These are phyloP conservation scores for Procambarus virginalis DNA, from an alignment of 1,140 invertebrate species.

Conservation along the genomic window DNA sequence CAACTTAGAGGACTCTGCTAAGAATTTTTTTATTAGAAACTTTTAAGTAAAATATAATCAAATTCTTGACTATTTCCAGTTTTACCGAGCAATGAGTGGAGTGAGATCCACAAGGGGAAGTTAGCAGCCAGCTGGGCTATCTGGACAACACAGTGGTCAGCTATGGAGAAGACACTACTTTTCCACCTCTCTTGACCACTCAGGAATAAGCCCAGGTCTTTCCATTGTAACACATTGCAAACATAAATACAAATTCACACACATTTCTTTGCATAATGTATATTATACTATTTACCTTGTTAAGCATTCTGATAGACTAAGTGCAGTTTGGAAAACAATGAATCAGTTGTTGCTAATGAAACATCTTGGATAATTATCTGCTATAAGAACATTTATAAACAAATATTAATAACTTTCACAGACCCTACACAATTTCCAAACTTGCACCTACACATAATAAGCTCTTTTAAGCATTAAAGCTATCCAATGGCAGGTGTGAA, in stretches of 20 bases:
- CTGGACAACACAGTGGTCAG: slow-evolving; percentile 8
- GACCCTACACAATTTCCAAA: slow-evolving; percentile 15
- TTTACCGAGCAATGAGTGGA: slow-evolving; percentile 22
- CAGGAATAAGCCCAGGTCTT: slow-evolving; percentile 17
- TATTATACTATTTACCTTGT: slow-evolving; percentile 48
- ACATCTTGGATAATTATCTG: background rate
- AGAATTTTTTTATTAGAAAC: slow-evolving; percentile 4
- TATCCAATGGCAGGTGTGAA: background rate
- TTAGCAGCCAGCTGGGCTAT: background rate
- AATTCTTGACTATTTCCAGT: background rate
- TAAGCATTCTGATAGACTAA: slow-evolving; percentile 22
- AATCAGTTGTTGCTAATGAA: background rate
- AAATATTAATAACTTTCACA: slow-evolving; percentile 1
- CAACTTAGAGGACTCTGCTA: no score
- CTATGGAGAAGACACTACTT: slow-evolving; percentile 11
- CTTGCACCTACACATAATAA: slow-evolving; percentile 19
- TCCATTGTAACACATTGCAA: slow-evolving; percentile 1
- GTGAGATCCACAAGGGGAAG: background rate
- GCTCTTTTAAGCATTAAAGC: slow-evolving; percentile 31
- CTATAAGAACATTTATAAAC: background rate
- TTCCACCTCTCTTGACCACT: slow-evolving; percentile 17
- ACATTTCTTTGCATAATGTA: background rate
- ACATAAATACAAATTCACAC: background rate
- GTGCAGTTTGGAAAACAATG: slow-evolving; percentile 28
- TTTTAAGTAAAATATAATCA: slow-evolving; percentile 8